Evolutionary conservation across 2,888 invertebrate species (phyloP).

Genomic region (Cryptosula pallasiana): DNA sequence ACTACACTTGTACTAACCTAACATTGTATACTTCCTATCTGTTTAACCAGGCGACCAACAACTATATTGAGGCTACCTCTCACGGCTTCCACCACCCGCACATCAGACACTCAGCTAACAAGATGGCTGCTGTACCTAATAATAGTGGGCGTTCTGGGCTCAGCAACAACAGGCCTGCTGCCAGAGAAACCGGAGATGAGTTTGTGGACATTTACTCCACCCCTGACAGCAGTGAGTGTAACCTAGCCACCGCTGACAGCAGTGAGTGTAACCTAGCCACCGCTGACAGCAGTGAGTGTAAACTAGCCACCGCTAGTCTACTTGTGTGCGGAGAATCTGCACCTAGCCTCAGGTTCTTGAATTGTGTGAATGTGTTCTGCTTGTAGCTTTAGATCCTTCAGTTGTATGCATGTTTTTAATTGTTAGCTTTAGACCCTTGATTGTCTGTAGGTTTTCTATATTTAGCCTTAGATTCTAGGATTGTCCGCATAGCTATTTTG

Average conservation of each 20-base stretch:
- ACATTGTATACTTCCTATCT: no score
- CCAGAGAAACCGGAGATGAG: background rate
- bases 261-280: slow-evolving; percentile 5
- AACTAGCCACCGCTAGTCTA: background rate
- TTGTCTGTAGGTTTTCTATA: background rate
- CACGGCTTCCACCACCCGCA: slow-evolving; percentile 10
- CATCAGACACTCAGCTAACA: background rate
- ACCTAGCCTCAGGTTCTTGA: background rate
- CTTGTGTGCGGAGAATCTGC: background rate
- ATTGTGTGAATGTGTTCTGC: background rate
- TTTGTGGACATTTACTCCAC: background rate
- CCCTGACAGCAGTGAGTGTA: background rate
- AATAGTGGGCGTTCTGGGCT: background rate
- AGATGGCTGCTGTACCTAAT: background rate
- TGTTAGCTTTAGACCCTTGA: background rate
- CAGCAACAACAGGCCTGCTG: background rate
- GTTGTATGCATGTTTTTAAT: background rate
- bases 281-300: background rate
- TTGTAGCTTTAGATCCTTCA: background rate
- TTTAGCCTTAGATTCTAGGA: background rate
- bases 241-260: background rate
- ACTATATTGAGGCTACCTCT: slow-evolving; percentile 6
- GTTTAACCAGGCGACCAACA: slow-evolving; percentile 9
- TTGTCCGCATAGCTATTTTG: background rate
- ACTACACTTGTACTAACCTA: no score